phyloP scores from a whole-genome alignment of 2,113 vertebrate genomes.

The Ginglymostoma cirratum region DNA sequence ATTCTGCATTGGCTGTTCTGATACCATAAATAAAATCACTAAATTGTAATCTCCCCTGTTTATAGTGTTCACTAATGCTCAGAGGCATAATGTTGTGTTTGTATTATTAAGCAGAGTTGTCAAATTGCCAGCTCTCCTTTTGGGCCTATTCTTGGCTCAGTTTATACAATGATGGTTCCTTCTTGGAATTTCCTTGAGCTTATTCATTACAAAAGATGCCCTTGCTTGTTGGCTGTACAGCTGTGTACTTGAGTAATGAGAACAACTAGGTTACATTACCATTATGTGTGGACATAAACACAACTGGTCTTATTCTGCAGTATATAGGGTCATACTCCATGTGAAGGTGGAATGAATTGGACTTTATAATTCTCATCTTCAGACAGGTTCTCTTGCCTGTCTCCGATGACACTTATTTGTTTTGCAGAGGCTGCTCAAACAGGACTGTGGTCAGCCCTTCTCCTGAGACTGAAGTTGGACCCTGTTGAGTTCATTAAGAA shows the following conservation, averaged over 20 bases:
- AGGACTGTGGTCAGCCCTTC: slow-evolving; percentile 75
- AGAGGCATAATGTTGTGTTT: neutral
- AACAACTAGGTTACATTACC: neutral
- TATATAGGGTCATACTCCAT: neutral
- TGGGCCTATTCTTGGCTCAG: neutral
- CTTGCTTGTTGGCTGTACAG: neutral
- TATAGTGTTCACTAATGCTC: neutral
- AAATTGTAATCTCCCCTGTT: neutral
- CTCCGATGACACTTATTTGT: neutral
- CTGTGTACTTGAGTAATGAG: neutral
- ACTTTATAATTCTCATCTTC: neutral
- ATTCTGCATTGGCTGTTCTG: neutral
- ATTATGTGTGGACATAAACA: neutral
- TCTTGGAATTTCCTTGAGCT: neutral
- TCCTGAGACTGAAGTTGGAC: slow-evolving; percentile 78
- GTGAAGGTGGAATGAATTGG: neutral
- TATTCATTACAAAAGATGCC: neutral
- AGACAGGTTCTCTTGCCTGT: neutral
- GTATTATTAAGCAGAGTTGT: neutral
- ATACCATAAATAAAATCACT: neutral
- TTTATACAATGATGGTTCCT: neutral
- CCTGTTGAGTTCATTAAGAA: slow-evolving; percentile 72
- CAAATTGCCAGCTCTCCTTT: neutral
- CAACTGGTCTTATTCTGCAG: neutral
- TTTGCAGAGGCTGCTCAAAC: slow-evolving; percentile 64